A percentile compares a stretch with the other conserved stretches of the same genome.
Conservation (phyloP, 2,113 vertebrate genomes). For the Stegastes partitus region DNA sequence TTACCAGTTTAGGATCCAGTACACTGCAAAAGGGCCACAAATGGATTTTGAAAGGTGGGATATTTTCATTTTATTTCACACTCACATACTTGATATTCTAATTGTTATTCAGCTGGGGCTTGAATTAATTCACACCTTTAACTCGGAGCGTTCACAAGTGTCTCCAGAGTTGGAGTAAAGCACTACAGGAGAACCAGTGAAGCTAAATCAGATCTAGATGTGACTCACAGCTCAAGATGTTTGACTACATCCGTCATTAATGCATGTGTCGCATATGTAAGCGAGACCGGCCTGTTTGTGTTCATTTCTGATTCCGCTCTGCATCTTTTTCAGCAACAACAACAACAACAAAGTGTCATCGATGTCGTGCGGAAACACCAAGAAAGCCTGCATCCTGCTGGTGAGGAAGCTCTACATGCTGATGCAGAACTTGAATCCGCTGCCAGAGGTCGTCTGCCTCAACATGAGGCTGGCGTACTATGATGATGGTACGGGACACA, state of each 20-base stretch:
- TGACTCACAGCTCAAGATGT: too few relatives aligned
- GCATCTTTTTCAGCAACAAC: conserved; percentile 66
- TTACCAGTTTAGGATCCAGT: conserved; percentile 96
- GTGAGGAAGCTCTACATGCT: conserved; percentile 94
- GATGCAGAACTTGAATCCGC: conserved; percentile 93
- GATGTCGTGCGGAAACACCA: conserved; percentile 85
- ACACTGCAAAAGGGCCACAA: conserved; percentile 86
- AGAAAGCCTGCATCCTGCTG: conserved; percentile 92
- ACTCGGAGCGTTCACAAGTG: background rate
- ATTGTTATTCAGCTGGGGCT: background rate
- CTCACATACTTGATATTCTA: conserved; percentile 8
- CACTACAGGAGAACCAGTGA: too few relatives aligned
- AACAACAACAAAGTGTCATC: conserved; percentile 74
- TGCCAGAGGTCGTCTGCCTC: conserved; percentile 90
- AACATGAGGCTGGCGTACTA: conserved; percentile 97
- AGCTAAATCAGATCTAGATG: too few relatives aligned
- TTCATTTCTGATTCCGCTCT: background rate
- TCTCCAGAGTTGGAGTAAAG: background rate
- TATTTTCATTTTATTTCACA: background rate
- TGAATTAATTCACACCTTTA: background rate
- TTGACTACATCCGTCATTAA: too few relatives aligned
- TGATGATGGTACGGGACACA: conserved; percentile 86
- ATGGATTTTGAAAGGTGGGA: conserved; percentile 91
- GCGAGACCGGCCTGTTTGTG: background rate
- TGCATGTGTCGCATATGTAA: too few relatives aligned